These are phyloP conservation scores for Sarcophaga rosellei DNA, from an alignment of 2,888 invertebrate species.

Conservation along the genomic window DNA sequence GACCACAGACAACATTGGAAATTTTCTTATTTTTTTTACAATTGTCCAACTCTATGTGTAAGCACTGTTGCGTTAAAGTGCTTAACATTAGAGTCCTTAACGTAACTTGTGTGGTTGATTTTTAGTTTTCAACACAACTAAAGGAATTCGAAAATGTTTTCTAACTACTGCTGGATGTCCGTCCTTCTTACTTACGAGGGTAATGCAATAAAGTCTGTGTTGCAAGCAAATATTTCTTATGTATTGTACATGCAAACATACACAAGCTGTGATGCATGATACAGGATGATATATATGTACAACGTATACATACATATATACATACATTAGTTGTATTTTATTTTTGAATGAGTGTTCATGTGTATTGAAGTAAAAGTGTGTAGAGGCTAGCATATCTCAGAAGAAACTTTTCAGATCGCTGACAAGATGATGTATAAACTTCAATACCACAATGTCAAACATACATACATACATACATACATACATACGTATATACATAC, in stretches of 20 bases:
- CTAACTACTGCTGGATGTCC: neutral
- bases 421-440: conserved; percentile 59
- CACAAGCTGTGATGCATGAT: neutral
- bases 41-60: neutral
- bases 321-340: neutral
- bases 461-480: neutral
- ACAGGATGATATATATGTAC: neutral
- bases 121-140: conserved; percentile 25
- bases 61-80: neutral
- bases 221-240: conserved; percentile 9
- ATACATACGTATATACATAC: neutral
- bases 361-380: conserved; percentile 4
- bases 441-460: conserved; percentile 44
- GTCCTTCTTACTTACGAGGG: conserved; percentile 1
- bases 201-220: conserved; percentile 46
- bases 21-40: neutral
- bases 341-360: conserved; percentile 8
- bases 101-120: conserved; percentile 14
- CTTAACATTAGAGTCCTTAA: neutral
- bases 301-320: neutral
- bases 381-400: neutral
- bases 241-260: neutral
- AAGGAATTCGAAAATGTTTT: conserved; percentile 17
- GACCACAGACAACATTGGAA: too few relatives aligned
- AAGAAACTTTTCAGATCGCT: conserved; percentile 50